These are phyloP conservation scores for Actenoides hombroni DNA, from an alignment of 2,113 vertebrate genomes.

Conservation along the genomic window DNA sequence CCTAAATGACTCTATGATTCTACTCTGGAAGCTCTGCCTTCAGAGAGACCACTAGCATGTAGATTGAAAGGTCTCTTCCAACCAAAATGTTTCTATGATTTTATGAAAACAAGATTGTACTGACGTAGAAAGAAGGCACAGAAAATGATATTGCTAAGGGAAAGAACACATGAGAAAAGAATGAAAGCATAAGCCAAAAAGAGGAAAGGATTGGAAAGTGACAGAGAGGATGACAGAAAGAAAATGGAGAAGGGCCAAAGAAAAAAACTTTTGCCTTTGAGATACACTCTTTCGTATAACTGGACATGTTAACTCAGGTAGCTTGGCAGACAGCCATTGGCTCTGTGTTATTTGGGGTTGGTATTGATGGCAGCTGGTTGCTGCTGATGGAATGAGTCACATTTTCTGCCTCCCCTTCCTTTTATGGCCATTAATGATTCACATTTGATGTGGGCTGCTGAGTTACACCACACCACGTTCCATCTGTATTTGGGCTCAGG, in stretches of 20 bases:
- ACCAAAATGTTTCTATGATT: background rate
- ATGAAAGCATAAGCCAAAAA: background rate
- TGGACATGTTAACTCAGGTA: slow-evolving; percentile 11
- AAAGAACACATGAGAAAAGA: background rate
- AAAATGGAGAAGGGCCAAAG: background rate
- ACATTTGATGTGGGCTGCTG: slow-evolving; percentile 46
- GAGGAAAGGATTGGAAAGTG: background rate
- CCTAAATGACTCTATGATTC: background rate
- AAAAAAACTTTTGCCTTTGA: background rate
- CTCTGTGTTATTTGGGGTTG: slow-evolving; percentile 12
- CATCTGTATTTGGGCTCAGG: slow-evolving; percentile 43
- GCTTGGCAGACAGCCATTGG: slow-evolving; percentile 36
- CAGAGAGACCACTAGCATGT: no score
- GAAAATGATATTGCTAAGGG: background rate
- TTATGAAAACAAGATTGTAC: background rate
- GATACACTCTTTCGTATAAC: background rate
- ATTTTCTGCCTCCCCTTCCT: slow-evolving; percentile 40
- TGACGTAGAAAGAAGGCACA: background rate
- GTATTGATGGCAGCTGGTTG: slow-evolving; percentile 54
- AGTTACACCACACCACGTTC: slow-evolving; percentile 35
- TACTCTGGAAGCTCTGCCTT: no score
- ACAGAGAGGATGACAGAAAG: background rate
- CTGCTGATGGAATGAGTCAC: slow-evolving; percentile 54
- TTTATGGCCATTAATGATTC: slow-evolving; percentile 54
- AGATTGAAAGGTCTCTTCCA: no score